Evolutionary conservation across 2,113 vertebrate genomes (phyloP).

Genomic region (Sander lucioperca): DNA sequence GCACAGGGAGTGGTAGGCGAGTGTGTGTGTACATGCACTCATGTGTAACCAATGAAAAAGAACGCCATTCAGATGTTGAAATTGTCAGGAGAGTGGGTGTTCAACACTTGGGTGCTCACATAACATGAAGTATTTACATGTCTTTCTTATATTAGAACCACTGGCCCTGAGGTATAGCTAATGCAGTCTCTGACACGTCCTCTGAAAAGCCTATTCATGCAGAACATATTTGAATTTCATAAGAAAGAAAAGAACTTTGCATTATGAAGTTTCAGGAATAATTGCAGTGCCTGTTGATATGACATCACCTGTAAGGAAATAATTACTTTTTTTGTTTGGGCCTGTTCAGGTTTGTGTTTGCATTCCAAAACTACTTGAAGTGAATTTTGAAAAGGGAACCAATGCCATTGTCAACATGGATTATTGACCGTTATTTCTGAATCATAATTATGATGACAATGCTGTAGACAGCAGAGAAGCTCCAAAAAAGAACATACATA

Average conservation of each 20-base stretch:
- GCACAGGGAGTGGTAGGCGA: neutral
- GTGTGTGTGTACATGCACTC: neutral
- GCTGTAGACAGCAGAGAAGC: neutral
- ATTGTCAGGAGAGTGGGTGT: neutral
- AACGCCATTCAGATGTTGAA: neutral
- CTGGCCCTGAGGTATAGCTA: neutral
- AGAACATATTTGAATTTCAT: constrained; percentile 1
- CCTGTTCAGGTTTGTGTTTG: constrained; percentile 9
- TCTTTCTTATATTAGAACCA: constrained; percentile 14
- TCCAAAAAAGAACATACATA: neutral
- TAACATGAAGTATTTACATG: constrained; percentile 8
- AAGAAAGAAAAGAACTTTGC: neutral
- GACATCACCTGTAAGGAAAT: neutral
- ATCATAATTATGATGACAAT: neutral
- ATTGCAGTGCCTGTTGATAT: neutral
- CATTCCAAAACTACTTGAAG: neutral
- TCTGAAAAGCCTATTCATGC: constrained; percentile 25
- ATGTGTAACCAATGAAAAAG: neutral
- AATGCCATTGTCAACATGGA: neutral
- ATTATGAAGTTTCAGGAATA: neutral
- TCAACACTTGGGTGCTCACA: neutral
- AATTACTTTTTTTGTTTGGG: neutral
- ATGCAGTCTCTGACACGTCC: neutral
- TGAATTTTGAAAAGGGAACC: neutral
- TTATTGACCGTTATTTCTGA: constrained; percentile 17